Percentiles rank a stretch among this genome's conserved stretches.
Evolutionary conservation across 1,140 invertebrate genomes (phyloP).

Genomic region (Physella acuta): DNA sequence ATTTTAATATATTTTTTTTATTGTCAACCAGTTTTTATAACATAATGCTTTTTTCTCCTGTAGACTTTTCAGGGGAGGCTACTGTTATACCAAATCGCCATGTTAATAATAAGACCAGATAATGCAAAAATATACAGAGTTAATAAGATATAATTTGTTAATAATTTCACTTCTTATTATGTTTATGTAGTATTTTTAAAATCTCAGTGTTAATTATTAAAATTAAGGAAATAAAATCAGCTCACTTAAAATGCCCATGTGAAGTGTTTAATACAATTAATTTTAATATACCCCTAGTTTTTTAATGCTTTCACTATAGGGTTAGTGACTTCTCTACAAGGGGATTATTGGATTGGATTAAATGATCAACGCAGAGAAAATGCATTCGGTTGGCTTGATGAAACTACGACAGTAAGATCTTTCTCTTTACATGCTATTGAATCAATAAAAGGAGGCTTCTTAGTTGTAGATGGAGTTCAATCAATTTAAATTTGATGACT

Average conservation of each 20-base stretch:
- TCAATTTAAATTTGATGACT: background rate
- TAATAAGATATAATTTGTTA: too few species aligned
- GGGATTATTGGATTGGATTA: slow-evolving; percentile 44
- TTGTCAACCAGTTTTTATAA: background rate
- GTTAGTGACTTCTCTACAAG: slow-evolving; percentile 1
- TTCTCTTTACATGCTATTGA: background rate
- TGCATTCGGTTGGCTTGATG: slow-evolving; percentile 28
- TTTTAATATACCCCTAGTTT: background rate
- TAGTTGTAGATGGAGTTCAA: background rate
- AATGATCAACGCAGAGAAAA: slow-evolving; percentile 35
- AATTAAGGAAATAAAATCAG: background rate
- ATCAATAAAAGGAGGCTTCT: background rate
- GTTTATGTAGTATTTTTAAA: background rate
- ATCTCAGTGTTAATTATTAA: background rate
- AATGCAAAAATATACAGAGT: too few species aligned
- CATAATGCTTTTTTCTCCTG: background rate
- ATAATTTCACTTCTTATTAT: too few species aligned
- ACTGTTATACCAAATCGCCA: too few species aligned
- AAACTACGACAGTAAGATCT: background rate
- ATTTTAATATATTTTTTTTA: background rate
- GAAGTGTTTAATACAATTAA: too few species aligned
- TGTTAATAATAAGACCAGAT: too few species aligned
- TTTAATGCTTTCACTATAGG: background rate
- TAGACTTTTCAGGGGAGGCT: background rate
- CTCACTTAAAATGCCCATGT: background rate